Base-by-base conservation (phyloP, 2,797 vertebrate genomes). In the Pachyuromys duprasi region DNA sequence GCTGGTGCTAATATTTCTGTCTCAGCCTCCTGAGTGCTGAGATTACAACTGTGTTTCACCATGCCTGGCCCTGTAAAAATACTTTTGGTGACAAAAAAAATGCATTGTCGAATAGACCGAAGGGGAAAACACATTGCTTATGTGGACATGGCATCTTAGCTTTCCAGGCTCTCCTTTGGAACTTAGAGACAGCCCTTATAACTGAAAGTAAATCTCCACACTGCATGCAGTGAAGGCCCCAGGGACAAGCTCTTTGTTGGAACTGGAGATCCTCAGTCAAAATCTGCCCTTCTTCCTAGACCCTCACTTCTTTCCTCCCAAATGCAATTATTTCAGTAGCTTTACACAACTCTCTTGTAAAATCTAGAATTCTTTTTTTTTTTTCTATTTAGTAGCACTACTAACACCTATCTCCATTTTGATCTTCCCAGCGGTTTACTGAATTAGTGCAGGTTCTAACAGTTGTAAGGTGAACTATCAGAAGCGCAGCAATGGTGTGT, bases 291-390 rank as follows among this genome's bases (percentile, higher is more conserved):
- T 9, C 67, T 4, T 11, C 49, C 79, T 82, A 42, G 62, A 28
- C 4, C 33, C 31, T 31, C 49, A 33, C 14, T 39, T 20, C n/a
- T 55, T 42, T 67, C 26, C 6, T 17, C 3, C 39, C 42, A 33
- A 39, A n/a, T 13, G 45, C 8, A 36, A 0, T 26, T n/a, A 75
- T 84, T 83, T 76, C 67, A 76, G 24, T 39, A 63, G 78, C 72
- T 95, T 78, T 67, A n/a, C 75, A 74, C 20, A 62, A 5, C 69
- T 84, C 67, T 89, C 39, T 87, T 90, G 53, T 60, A 17, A 90
- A 86, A 82, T 63, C 20, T 1, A 3, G 17, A 57, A 86, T 69
- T 75, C 17, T 76, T 65, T 62, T 8, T 49, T 55, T 55, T 57
- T 57, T 57, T 65, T 57, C 84, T 78, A 39, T 28, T 36, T 63